Evolutionary conservation across 2,797 vertebrate species (phyloP).

Genomic region (Neomorphus geoffroyi): DNA sequence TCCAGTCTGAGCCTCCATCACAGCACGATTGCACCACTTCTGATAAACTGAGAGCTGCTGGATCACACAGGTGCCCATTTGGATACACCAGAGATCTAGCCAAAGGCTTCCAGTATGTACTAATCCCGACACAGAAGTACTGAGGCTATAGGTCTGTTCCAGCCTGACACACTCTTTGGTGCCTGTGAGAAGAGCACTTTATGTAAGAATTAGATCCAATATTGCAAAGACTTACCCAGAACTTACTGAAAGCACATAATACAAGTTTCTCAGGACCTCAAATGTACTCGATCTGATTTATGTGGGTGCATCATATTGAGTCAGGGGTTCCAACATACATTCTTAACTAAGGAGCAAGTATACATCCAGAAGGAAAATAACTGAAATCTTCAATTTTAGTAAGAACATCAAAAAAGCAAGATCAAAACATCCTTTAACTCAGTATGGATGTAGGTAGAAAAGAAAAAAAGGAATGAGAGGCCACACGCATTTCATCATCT

Average conservation of each 20-base stretch:
- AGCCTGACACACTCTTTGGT: background rate
- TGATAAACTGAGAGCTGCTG: background rate
- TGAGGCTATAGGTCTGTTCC: background rate
- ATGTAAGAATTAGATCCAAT: background rate
- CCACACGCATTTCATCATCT: background rate
- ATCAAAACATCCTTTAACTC: background rate
- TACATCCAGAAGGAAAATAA: background rate
- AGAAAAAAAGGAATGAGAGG: background rate
- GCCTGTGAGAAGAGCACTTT: background rate
- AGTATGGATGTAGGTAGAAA: background rate
- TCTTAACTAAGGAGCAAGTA: background rate
- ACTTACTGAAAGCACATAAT: background rate
- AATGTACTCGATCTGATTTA: background rate
- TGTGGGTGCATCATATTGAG: background rate
- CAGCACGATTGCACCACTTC: fast-evolving
- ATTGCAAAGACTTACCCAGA: background rate
- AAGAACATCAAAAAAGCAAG: background rate
- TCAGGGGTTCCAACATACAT: background rate
- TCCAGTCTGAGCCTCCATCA: background rate
- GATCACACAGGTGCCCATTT: background rate
- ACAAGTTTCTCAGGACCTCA: background rate
- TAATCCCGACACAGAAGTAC: background rate
- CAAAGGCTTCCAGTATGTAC: background rate
- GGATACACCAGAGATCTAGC: background rate
- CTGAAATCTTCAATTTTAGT: background rate